Conservation (phyloP, 2,797 vertebrate genomes). For the Jordanella pulchra region DNA sequence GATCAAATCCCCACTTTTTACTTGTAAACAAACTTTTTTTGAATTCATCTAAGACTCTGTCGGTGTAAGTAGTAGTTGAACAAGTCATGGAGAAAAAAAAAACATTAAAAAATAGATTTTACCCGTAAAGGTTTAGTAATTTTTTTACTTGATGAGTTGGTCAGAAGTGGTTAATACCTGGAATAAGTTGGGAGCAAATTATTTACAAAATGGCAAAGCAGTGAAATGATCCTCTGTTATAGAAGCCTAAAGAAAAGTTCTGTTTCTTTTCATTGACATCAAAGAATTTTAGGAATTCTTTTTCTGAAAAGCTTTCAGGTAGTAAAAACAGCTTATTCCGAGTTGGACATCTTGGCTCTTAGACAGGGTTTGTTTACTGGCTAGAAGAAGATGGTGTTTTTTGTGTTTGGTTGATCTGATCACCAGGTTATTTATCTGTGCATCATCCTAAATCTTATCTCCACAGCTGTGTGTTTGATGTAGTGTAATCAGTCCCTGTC, state of each 20-base stretch:
- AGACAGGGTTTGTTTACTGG: neutral
- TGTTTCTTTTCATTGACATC: no score
- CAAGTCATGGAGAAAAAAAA: neutral
- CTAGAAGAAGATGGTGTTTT: neutral
- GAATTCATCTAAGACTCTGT: neutral
- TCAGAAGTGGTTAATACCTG: neutral
- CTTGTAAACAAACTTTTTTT: neutral
- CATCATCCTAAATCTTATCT: neutral
- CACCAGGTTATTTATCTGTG: neutral
- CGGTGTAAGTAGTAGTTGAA: neutral
- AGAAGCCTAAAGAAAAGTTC: no score
- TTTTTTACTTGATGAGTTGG: neutral
- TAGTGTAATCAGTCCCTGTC: conserved; percentile 36
- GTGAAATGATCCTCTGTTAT: neutral
- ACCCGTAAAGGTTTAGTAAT: neutral
- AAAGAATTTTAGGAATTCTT: no score
- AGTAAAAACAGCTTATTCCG: no score
- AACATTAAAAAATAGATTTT: neutral
- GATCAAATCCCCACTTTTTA: neutral
- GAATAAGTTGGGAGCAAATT: neutral
- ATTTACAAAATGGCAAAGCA: neutral
- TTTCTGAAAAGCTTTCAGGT: no score
- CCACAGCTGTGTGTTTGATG: conserved; percentile 33
- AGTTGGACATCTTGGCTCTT: neutral
- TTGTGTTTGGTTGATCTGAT: neutral